Conservation (phyloP, 2,888 invertebrate species). For the Plemyria rubiginata region DNA sequence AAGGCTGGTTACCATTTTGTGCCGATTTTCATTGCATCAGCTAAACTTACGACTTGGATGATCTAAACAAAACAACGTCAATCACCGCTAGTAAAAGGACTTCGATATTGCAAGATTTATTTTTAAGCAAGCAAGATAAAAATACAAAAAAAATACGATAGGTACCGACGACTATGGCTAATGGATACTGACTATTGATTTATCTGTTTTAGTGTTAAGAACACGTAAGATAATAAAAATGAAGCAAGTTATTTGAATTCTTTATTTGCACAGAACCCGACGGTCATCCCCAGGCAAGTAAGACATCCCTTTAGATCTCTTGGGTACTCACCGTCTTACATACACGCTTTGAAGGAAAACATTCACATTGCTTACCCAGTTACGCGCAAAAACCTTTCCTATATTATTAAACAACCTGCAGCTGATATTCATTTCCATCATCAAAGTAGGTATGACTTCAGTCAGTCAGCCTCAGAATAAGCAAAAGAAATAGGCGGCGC, state of each 20-base stretch:
- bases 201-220: conserved; percentile 40
- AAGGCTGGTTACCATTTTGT: too few species aligned
- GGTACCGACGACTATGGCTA: conserved; percentile 70
- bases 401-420: too few species aligned
- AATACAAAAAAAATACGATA: conserved; percentile 56
- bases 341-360: too few species aligned
- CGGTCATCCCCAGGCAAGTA: too few species aligned
- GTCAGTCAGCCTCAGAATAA: conserved; percentile 14
- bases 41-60: not conserved
- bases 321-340: too few species aligned
- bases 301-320: too few species aligned
- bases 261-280: conserved; percentile 13
- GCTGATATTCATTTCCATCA: not conserved
- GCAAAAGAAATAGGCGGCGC: conserved; percentile 34
- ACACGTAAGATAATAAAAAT: conserved; percentile 41
- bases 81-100: conserved; percentile 50
- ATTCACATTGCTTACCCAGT: too few species aligned
- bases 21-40: conserved; percentile 27
- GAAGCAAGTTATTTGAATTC: conserved; percentile 21
- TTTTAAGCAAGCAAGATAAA: conserved; percentile 56
- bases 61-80: conserved; percentile 10
- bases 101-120: conserved; percentile 48
- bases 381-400: too few species aligned
- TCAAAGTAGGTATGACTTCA: conserved; percentile 14
- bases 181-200: conserved; percentile 31